Evolutionary conservation across 1,140 invertebrate genomes (phyloP), one percentile per base, ranked within the genome.

Genomic region (Atta cephalotes): DNA sequence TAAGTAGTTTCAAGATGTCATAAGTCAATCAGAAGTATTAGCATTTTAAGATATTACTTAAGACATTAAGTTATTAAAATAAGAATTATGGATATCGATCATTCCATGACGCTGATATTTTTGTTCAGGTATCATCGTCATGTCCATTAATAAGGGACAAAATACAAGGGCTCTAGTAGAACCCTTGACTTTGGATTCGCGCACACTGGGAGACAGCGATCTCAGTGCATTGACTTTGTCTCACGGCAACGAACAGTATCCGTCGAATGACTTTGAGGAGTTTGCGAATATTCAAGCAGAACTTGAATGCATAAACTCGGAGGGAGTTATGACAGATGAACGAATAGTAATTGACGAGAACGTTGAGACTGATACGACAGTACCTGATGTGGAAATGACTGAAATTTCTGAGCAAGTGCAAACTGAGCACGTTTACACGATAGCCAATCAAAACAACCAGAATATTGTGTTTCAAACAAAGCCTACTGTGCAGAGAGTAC

Each of bases 241-340:
- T 1, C 90, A 93, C 18, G 92, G 35, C 51, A 68, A 77, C 3
- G 94, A 95, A 66, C 92, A 93, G 58, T 95, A 94, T 82, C 66
- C 87, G 0, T 80, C 93, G 1, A 92, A 88, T 68, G 94, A 95
- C 28, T 95, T 95, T 89, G 95, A 95, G 80, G 92, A 93, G 9
- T 90, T 95, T 60, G 94, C 93, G 10, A 94, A 94, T 76, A 95
- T 95, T 84, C 93, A 95, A 90, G 94, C 94, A 0, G 95, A 95
- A 82, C 89, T 95, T 25, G 95, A 95, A 74, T 94, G 93, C 14
- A 95, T 95, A 91, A 94, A 94, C 80, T 91, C 95, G 16, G 95
- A 95, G 31, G 95, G 95, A 91, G 94, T 95, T 60, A 94, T 95
- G 76, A 92, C 93, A 0, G 94, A 94, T 16, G 94, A 92, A 1